phyloP scores from a whole-genome alignment of 64 coral and sea anemone genomes.

The Astreopora myriophthalma region DNA sequence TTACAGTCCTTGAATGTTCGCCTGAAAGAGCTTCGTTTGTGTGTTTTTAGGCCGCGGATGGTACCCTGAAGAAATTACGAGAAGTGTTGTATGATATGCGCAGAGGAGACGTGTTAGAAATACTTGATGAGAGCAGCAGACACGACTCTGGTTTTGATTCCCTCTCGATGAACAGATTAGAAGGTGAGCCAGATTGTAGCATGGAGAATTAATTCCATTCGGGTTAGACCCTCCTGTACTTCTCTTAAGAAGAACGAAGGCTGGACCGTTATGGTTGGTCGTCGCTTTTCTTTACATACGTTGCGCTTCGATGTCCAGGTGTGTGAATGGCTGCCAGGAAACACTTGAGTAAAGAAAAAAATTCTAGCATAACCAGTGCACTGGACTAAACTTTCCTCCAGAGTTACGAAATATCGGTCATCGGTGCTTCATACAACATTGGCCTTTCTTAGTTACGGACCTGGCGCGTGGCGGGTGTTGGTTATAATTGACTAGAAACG shows the following conservation, averaged over 20 bases:
- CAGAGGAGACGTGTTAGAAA: conserved; percentile 51
- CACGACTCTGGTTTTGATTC: conserved; percentile 60
- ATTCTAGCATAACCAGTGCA: no score
- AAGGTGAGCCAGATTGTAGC: conserved; percentile 19
- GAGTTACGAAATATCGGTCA: no score
- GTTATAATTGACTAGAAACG: no score
- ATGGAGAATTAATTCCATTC: not conserved
- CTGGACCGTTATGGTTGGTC: no score
- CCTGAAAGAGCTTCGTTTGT: not conserved
- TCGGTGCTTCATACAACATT: no score
- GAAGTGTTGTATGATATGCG: conserved; percentile 48
- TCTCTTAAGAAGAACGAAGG: not conserved
- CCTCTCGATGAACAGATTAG: conserved; percentile 16
- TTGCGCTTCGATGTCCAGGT: no score
- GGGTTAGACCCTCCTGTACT: not conserved
- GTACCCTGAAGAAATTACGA: conserved; percentile 46
- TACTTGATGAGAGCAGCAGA: conserved; percentile 28
- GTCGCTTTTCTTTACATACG: no score
- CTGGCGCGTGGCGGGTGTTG: no score
- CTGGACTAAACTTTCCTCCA: no score
- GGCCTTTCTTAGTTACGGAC: no score
- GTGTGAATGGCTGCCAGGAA: no score
- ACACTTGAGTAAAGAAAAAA: no score
- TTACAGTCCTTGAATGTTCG: not conserved
- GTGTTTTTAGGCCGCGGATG: conserved; percentile 44